These are phyloP conservation scores for Sebastes iracundus DNA, from an alignment of 2,797 vertebrate genomes.

Conservation along the genomic window DNA sequence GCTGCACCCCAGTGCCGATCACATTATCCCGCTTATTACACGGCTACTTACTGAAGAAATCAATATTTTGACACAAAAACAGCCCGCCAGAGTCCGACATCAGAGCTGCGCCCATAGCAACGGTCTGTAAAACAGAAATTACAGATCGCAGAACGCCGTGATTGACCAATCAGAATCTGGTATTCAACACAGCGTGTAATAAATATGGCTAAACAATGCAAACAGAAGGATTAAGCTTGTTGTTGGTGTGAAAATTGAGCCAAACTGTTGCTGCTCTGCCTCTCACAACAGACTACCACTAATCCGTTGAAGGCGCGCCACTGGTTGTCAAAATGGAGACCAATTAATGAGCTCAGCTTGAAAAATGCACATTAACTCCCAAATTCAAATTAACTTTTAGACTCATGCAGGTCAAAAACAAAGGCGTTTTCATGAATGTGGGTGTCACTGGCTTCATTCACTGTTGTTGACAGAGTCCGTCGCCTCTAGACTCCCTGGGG, in stretches of 20 bases:
- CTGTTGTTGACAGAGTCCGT: conserved; percentile 12
- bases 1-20: too few species aligned
- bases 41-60: too few species aligned
- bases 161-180: too few species aligned
- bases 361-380: conserved; percentile 21
- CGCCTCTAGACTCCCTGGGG: conserved; percentile 11
- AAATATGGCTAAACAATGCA: background rate
- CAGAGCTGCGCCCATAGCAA: too few species aligned
- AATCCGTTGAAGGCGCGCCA: background rate
- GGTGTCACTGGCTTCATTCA: conserved; percentile 13
- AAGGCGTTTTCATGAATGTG: conserved; percentile 21
- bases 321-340: conserved; percentile 3
- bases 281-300: background rate
- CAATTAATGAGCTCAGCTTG: conserved; percentile 4
- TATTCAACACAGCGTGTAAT: too few species aligned
- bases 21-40: too few species aligned
- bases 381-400: conserved; percentile 32
- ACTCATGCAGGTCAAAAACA: conserved; percentile 26
- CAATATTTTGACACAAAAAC: too few species aligned
- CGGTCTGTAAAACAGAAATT: too few species aligned
- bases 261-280: background rate
- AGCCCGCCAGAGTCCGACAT: too few species aligned
- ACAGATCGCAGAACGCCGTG: too few species aligned
- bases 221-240: background rate
- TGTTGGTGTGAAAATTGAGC: too few species aligned